Base-by-base conservation (phyloP, 1,140 invertebrate species). In the Lordiphosa mommai region DNA sequence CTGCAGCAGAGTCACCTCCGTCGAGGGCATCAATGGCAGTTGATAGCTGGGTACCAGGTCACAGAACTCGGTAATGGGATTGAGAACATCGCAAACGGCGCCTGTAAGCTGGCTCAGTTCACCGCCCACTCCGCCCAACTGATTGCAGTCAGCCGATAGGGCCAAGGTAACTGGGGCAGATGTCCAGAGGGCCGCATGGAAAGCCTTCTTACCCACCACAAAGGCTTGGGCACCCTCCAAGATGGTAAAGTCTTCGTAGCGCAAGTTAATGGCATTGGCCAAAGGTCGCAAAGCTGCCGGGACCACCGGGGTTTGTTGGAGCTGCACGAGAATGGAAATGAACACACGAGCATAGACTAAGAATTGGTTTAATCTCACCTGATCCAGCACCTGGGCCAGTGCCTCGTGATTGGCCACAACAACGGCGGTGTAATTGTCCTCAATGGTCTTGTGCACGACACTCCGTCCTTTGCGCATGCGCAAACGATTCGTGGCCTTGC, bases 381-480 rank as follows among this genome's bases (percentile, higher is more conserved):
- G 94, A 87, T 95, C 94, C 38, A 96, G 90, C 72, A 96, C 92
- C 89, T 96, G 95, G 23, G 95, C 93, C 0, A 96, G 90, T 2
- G 95, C 94, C 89, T 96, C 94, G 79, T 96, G 95, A 90, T 96
- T 96, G 29, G 95, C 95, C n/a, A 95, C 93, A 32, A 96, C 93
- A 1, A 96, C 95, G 33, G 95, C 95, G 1, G 94, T 94, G 79
- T 96, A 96, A 89, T 96, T 96, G 73, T 96, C 95, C 86, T 96
- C 95, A 23, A 96, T 90, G 86, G 93, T 96, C 73, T 93, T 94
- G 87, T 95, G 94, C 40, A 95, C 93, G 52, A 95, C 93, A 84
- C 93, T 94, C 53, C 94, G 91, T 48, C 93, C 93, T 87, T 95
- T 94, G 68, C 94, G 91, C 48, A 94, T 93, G 61, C 94, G 90